Conservation (phyloP, 2,797 vertebrate species). For the Syndactyla subalaris region DNA sequence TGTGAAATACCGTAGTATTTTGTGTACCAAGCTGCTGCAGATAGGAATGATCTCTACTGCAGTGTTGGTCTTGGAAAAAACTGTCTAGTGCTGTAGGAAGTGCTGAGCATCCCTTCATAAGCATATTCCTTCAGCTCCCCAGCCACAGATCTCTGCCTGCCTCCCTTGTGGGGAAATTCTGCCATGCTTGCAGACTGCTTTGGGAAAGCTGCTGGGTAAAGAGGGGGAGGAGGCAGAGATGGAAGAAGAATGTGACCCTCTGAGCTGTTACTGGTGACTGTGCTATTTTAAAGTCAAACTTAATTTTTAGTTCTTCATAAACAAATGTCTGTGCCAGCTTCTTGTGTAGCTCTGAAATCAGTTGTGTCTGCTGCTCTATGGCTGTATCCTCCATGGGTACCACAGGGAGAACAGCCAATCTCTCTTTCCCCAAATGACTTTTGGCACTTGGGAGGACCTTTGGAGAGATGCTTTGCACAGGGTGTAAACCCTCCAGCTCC, state of each 20-base stretch:
- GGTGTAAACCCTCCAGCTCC: neutral
- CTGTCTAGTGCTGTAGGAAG: neutral
- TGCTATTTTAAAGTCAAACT: conserved; percentile 36
- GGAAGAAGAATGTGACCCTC: conserved; percentile 36
- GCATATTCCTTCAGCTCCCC: neutral
- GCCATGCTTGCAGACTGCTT: neutral
- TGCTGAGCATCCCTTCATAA: neutral
- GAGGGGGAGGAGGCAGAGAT: neutral
- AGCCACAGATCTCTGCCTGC: neutral
- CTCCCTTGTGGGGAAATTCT: neutral
- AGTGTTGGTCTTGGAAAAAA: neutral
- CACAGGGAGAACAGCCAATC: neutral
- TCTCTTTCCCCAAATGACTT: neutral
- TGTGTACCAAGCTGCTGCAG: neutral
- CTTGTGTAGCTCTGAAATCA: conserved; percentile 1
- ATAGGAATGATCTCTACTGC: neutral
- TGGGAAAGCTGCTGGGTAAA: conserved; percentile 24
- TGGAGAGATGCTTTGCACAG: neutral
- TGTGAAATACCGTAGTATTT: neutral
- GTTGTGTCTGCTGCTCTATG: neutral
- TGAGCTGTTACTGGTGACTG: neutral
- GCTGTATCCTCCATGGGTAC: neutral
- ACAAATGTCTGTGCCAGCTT: conserved; percentile 16
- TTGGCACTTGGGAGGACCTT: fast-evolving
- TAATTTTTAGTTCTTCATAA: conserved; percentile 48